Evolutionary conservation across 2,888 invertebrate genomes (phyloP).

Genomic region (Polymixis lichenea): DNA sequence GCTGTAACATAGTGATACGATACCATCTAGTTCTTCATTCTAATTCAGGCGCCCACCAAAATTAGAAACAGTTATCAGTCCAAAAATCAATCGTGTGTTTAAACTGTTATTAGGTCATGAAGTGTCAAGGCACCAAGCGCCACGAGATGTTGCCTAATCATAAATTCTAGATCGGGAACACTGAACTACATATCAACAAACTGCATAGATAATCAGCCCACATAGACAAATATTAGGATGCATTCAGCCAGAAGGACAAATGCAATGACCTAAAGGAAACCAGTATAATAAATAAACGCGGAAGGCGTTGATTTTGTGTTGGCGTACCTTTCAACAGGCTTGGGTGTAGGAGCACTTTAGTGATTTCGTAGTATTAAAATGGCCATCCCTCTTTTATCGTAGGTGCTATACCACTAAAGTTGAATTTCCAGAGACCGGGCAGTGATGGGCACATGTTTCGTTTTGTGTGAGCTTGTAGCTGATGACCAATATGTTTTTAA

Average conservation of each 20-base stretch:
- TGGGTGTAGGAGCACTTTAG: constrained; percentile 19
- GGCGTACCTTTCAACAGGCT: constrained; percentile 20
- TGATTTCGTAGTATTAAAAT: constrained; percentile 18
- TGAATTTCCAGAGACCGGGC: background rate
- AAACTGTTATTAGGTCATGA: constrained; percentile 46
- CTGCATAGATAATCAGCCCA: constrained; percentile 8
- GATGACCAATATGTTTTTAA: background rate
- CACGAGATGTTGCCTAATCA: constrained; percentile 47
- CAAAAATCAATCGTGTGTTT: constrained; percentile 48
- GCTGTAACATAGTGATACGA: background rate
- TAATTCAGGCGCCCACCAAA: constrained; percentile 39
- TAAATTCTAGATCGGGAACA: constrained; percentile 52
- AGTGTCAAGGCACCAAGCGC: constrained; percentile 47
- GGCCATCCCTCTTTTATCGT: constrained; percentile 4
- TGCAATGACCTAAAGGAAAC: constrained; percentile 46
- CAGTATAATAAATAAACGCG: constrained; percentile 11
- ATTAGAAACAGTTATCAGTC: constrained; percentile 48
- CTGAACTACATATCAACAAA: constrained; percentile 20
- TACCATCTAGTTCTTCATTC: constrained; percentile 1
- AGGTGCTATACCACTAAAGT: constrained; percentile 7
- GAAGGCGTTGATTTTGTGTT: constrained; percentile 35
- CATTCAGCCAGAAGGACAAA: constrained; percentile 3
- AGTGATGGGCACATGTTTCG: background rate
- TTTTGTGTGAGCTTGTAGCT: background rate
- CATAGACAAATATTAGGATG: constrained; percentile 9